phyloP scores from a whole-genome alignment of 2,888 invertebrate species.

The Hemithea aestivaria region DNA sequence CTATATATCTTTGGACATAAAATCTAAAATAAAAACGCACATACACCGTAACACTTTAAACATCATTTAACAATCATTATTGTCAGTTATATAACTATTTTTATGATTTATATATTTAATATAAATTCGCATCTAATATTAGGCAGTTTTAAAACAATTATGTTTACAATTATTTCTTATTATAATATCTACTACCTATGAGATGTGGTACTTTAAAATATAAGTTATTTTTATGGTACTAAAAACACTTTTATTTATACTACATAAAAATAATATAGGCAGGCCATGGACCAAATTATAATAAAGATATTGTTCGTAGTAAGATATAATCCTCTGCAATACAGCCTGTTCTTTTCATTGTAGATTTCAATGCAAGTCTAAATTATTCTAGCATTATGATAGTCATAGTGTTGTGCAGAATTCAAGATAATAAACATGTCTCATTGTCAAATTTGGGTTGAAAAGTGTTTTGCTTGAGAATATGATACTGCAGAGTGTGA shows the following conservation, averaged over 20 bases:
- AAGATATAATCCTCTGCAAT: no score
- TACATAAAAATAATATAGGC: no score
- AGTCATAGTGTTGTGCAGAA: no score
- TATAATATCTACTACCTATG: constrained; percentile 34
- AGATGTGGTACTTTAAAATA: constrained; percentile 41
- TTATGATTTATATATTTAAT: constrained; percentile 70
- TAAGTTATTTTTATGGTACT: constrained; percentile 14
- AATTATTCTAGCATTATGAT: no score
- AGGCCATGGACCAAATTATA: no score
- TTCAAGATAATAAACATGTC: no score
- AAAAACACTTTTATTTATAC: constrained; percentile 1
- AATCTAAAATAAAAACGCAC: constrained; percentile 63
- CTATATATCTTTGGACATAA: constrained; percentile 55
- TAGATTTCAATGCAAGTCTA: no score
- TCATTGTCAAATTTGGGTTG: no score
- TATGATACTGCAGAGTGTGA: no score
- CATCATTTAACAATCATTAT: constrained; percentile 80
- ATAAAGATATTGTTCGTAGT: no score
- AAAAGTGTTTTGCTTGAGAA: no score
- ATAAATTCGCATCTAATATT: constrained; percentile 77
- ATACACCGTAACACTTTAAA: constrained; percentile 75
- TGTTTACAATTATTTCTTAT: constrained; percentile 59
- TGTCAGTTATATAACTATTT: constrained; percentile 79
- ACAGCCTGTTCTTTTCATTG: no score
- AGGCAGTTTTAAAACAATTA: constrained; percentile 77